phyloP scores from a whole-genome alignment of 2,113 vertebrate genomes.

The Piprites chloris region DNA sequence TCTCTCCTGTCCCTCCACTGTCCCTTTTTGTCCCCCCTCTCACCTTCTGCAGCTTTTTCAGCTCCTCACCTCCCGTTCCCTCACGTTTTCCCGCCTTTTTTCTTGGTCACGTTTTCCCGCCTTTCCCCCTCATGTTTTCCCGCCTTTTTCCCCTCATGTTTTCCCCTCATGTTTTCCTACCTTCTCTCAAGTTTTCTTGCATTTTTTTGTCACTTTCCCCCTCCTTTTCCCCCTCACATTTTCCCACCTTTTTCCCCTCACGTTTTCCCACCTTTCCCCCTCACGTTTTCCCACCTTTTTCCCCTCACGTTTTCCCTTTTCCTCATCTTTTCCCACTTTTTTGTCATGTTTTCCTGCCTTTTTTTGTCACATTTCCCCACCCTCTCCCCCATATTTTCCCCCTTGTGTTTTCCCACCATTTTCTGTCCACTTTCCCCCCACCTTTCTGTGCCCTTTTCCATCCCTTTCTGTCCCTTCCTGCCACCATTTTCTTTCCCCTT shows the following conservation, averaged over 20 bases:
- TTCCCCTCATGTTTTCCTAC: not conserved
- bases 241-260: not conserved
- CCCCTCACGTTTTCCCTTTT: not conserved
- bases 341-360: too few relatives aligned
- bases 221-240: too few relatives aligned
- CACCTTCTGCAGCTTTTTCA: not conserved
- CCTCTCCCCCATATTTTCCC: too few relatives aligned
- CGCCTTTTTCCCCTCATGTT: too few relatives aligned
- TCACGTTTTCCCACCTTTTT: not conserved
- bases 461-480: not conserved
- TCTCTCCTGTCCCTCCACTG: too few relatives aligned
- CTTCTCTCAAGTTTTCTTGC: too few relatives aligned
- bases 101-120: too few relatives aligned
- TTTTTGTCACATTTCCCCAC: too few relatives aligned
- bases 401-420: too few relatives aligned
- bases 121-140: too few relatives aligned
- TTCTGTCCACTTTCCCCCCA: fast-evolving
- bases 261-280: not conserved
- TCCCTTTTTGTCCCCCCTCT: not conserved
- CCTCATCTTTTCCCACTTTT: not conserved
- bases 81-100: too few relatives aligned
- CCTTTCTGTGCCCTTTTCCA: not conserved
- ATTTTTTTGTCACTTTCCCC: too few relatives aligned
- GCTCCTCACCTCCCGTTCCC: not conserved
- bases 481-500: fast-evolving